Conservation (phyloP, 2,113 vertebrate genomes). For the Cyprinodon brontotheroides region DNA sequence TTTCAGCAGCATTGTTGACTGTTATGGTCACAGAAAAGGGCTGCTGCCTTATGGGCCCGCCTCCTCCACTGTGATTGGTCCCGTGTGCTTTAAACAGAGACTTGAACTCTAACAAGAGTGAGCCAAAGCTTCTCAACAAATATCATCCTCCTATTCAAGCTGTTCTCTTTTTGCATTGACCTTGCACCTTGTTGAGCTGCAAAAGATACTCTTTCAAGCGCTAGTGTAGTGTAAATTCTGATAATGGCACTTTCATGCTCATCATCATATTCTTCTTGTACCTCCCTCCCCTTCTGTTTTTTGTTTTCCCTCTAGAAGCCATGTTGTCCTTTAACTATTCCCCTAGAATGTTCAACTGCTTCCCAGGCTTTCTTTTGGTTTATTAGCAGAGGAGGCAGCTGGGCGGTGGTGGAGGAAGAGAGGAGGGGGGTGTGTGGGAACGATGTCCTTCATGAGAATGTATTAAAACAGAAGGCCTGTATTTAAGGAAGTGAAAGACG, state of each 20-base stretch:
- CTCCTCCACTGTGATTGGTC: too few species aligned
- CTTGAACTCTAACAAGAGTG: too few species aligned
- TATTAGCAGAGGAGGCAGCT: slow-evolving; percentile 23
- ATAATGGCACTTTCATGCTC: slow-evolving; percentile 3
- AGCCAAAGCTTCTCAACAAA: background rate
- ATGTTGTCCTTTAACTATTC: slow-evolving; percentile 40
- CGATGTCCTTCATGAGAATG: background rate
- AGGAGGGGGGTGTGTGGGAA: background rate
- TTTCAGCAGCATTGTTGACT: too few species aligned
- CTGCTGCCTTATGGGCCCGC: too few species aligned
- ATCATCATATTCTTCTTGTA: background rate
- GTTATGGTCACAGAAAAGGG: too few species aligned
- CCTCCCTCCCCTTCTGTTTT: background rate
- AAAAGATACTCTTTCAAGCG: background rate
- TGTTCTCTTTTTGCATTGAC: slow-evolving; percentile 7
- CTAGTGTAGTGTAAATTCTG: slow-evolving; percentile 12
- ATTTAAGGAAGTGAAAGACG: slow-evolving; percentile 3
- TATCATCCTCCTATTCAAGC: background rate
- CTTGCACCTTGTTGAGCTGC: slow-evolving; percentile 17
- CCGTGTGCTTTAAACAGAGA: too few species aligned
- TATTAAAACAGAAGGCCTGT: background rate
- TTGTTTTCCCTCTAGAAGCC: slow-evolving; percentile 2
- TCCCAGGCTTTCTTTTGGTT: slow-evolving; percentile 18
- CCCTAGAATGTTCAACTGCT: slow-evolving; percentile 48
- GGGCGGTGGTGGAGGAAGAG: background rate